These are phyloP conservation scores for Adelges cooleyi DNA, from an alignment of 1,140 invertebrate genomes.

Conservation along the genomic window DNA sequence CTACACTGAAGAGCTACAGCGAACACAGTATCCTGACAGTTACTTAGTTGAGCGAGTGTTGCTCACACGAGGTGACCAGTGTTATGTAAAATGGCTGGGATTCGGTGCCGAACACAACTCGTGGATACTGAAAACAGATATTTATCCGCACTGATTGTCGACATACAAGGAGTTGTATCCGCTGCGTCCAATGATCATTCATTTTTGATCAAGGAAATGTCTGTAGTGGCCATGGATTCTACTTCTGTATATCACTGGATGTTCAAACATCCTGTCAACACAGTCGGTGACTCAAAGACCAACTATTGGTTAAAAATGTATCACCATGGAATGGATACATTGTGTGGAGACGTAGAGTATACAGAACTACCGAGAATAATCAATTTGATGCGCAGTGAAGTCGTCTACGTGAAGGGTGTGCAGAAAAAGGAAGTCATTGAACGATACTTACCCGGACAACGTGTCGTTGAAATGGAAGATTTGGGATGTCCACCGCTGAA, in stretches of 20 bases:
- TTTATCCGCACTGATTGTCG: not conserved
- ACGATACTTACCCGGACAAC: not conserved
- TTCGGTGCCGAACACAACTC: slow-evolving; percentile 7
- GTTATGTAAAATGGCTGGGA: slow-evolving; percentile 30
- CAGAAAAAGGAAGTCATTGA: not conserved
- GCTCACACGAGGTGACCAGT: slow-evolving; percentile 5
- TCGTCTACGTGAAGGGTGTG: not conserved
- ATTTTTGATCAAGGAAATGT: not conserved
- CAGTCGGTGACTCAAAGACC: too few relatives aligned
- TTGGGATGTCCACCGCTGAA: too few relatives aligned
- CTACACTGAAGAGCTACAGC: slow-evolving; percentile 22
- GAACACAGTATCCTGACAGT: slow-evolving; percentile 38
- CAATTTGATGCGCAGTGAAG: not conserved
- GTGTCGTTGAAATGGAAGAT: too few relatives aligned
- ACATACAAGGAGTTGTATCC: not conserved
- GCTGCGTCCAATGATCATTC: too few relatives aligned
- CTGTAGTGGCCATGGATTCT: not conserved
- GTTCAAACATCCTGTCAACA: not conserved
- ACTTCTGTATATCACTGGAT: not conserved
- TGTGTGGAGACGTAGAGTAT: too few relatives aligned
- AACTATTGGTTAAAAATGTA: not conserved
- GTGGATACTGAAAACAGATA: not conserved
- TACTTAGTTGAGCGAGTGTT: slow-evolving; percentile 39
- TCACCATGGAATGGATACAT: too few relatives aligned
- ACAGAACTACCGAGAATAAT: too few relatives aligned